Conservation (phyloP, 2,113 vertebrate species). For the Oreochromis tanganicae region DNA sequence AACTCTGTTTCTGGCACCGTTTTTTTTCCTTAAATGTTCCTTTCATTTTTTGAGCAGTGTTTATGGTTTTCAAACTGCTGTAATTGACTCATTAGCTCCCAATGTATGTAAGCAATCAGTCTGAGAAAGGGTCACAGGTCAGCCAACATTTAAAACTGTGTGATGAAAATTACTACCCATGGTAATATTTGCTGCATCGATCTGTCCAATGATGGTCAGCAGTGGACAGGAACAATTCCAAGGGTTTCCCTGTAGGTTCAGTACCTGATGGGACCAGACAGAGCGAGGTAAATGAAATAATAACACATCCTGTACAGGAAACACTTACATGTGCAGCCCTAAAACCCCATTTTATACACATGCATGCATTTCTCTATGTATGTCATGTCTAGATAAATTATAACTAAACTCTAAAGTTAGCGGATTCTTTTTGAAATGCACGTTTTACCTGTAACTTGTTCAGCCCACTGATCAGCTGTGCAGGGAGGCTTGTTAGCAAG, state of each 20-base stretch:
- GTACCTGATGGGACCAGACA: slow-evolving; percentile 19
- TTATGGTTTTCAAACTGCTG: not conserved
- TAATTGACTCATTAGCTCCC: not conserved
- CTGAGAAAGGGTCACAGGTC: not conserved
- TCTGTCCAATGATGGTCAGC: slow-evolving; percentile 55
- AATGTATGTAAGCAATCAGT: not conserved
- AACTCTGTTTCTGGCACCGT: not conserved
- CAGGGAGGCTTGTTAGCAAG: slow-evolving; percentile 65
- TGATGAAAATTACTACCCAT: slow-evolving; percentile 68
- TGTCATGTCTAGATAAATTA: not conserved
- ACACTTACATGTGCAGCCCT: not conserved
- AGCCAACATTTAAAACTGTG: not conserved
- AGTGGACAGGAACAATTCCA: slow-evolving; percentile 82
- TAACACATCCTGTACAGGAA: not conserved
- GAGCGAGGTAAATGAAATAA: not conserved
- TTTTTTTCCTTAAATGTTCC: not conserved
- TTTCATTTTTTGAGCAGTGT: not conserved
- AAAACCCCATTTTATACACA: not conserved
- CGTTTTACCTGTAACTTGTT: slow-evolving; percentile 51
- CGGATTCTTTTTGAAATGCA: not conserved
- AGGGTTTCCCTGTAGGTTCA: slow-evolving; percentile 78
- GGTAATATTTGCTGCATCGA: slow-evolving; percentile 53
- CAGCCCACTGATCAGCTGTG: slow-evolving; percentile 51
- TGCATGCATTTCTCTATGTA: not conserved
- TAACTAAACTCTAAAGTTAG: not conserved